Base-by-base conservation (phyloP, 2,797 vertebrate species). In the Phoebastria nigripes region DNA sequence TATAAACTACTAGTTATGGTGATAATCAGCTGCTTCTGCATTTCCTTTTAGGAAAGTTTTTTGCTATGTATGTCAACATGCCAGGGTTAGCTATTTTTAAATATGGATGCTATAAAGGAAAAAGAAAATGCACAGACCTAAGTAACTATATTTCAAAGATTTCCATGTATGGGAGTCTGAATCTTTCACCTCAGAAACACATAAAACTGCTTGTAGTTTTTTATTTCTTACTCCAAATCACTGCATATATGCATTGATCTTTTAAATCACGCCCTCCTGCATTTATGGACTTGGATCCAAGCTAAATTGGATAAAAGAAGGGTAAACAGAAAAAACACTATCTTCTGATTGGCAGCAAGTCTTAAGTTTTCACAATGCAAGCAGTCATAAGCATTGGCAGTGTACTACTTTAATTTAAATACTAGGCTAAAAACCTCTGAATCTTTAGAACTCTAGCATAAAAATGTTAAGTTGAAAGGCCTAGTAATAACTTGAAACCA, bases 61-160 rank as follows among this genome's bases (percentile, higher is more conserved):
- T 54, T 89, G 58, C 67, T 91, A 82, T 73, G 88, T 82, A 70
- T 77, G 85, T 29, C 86, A 71, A 10, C 10, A 8, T 67, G 44
- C 41, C 83, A 82, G 29, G 56, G 46, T 80, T 66, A 74, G 84
- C 44, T 92, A 92, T 92, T 96, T 96, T 95, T 90, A 97, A 95
- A 61, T 66, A 82, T 25, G 18, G 77, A 82, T 70, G 37, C 71
- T 90, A 46, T 47, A 82, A 89, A 84, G 47, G 62, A 89, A 73
- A 81, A 90, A 79, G 58, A 54, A 87, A 94, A 92, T 22, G 41
- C 62, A 91, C 10, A 86, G 82, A 71, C n/a, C 2, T 1, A 87
- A 92, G 37, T 24, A 89, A 90, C 26, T 46, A 12, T 18, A 84
- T 71, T 77, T 46, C 37, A 87, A 85, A 73, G 47, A 44, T 56